Conservation (phyloP, 2,113 vertebrate genomes). For the Scomber colias region DNA sequence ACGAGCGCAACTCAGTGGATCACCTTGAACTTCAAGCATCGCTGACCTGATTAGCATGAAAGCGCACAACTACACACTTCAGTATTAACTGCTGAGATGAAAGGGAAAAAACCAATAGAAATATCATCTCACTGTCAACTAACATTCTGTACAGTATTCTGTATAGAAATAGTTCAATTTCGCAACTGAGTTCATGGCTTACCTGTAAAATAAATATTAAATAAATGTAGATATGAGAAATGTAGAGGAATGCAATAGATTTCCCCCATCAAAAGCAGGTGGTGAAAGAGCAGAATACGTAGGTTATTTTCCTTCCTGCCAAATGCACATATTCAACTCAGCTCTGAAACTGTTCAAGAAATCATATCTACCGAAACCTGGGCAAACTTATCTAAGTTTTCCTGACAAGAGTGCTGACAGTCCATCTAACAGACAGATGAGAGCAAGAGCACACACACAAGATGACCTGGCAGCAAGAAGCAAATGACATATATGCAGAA, state of each 20-base stretch:
- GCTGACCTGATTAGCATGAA: constrained; percentile 29
- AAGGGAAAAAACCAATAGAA: constrained; percentile 14
- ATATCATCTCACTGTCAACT: constrained; percentile 5
- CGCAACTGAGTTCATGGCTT: background rate
- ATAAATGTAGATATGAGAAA: background rate
- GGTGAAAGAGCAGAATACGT: background rate
- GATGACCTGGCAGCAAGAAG: constrained; percentile 92
- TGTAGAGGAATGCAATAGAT: no score
- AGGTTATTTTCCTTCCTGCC: background rate
- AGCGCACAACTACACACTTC: constrained; percentile 22
- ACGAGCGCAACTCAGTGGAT: constrained; percentile 65
- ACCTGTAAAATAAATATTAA: constrained; percentile 6
- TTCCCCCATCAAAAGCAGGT: background rate
- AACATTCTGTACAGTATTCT: constrained; percentile 7
- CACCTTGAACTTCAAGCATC: constrained; percentile 50
- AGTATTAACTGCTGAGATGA: constrained; percentile 4
- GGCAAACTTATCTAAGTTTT: constrained; percentile 24
- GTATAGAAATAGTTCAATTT: constrained; percentile 1
- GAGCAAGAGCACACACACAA: constrained; percentile 88
- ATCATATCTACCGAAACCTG: constrained; percentile 18
- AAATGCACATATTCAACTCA: background rate
- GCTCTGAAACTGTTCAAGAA: constrained; percentile 14
- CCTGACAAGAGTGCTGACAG: constrained; percentile 64
- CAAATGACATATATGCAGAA: constrained; percentile 28
- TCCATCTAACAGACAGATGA: constrained; percentile 38